A percentile compares a stretch with the other conserved stretches of the same genome.
Evolutionary conservation across 2,888 invertebrate genomes (phyloP).

Genomic region (Lochmaea capreae): DNA sequence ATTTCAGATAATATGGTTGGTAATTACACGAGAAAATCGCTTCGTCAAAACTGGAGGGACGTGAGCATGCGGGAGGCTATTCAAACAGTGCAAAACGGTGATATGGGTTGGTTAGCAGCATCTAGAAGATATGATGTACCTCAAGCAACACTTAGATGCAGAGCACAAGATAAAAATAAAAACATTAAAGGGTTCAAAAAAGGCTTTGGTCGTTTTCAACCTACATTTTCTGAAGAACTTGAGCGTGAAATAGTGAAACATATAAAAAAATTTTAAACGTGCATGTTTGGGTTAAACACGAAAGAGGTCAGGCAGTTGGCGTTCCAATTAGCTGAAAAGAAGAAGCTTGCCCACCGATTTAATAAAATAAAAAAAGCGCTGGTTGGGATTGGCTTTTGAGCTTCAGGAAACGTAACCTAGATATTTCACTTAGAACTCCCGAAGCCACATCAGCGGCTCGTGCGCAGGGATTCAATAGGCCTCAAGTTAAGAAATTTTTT

Average conservation of each 20-base stretch:
- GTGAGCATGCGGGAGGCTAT: constrained; percentile 21
- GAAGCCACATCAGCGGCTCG: too few relatives aligned
- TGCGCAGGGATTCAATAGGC: too few relatives aligned
- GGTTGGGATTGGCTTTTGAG: too few relatives aligned
- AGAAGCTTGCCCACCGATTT: too few relatives aligned
- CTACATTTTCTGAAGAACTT: constrained; percentile 10
- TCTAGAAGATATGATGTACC: constrained; percentile 18
- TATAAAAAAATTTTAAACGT: constrained; percentile 8
- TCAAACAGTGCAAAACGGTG: constrained; percentile 24
- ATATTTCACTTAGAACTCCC: too few relatives aligned
- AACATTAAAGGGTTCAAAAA: too few relatives aligned
- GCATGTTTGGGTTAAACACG: constrained; percentile 13
- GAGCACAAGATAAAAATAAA: too few relatives aligned
- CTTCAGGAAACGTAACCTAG: too few relatives aligned
- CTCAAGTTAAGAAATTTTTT: too few relatives aligned
- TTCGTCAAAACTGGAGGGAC: constrained; percentile 14
- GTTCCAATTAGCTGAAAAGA: too few relatives aligned
- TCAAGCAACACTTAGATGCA: too few relatives aligned
- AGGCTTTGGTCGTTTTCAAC: constrained; percentile 5
- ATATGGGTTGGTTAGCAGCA: constrained; percentile 19
- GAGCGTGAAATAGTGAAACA: constrained; percentile 1
- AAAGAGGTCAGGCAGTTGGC: background rate
- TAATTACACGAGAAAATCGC: constrained; percentile 16
- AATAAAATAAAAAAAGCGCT: too few relatives aligned
- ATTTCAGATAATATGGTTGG: constrained; percentile 20